These are phyloP conservation scores for Carassius carassius DNA, from an alignment of 2,113 vertebrate genomes.

Conservation along the genomic window DNA sequence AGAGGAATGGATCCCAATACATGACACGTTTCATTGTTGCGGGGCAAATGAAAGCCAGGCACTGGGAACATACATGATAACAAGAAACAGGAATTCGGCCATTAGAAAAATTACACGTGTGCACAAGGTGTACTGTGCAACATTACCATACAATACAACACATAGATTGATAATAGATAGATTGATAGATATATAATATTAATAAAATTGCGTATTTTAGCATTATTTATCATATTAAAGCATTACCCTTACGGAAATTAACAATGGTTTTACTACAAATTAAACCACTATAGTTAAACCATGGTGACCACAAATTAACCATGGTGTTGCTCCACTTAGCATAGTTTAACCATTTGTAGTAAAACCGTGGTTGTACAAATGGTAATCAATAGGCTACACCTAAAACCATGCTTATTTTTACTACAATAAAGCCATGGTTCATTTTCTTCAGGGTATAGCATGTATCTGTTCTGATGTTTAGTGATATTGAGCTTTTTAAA, in stretches of 20 bases:
- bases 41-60: conserved; percentile 38
- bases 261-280: no score
- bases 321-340: no score
- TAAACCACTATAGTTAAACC: no score
- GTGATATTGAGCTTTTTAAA: background rate
- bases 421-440: no score
- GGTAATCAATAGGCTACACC: no score
- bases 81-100: conserved; percentile 25
- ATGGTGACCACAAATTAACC: no score
- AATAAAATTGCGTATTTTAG: background rate
- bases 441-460: no score
- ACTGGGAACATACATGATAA: conserved; percentile 33
- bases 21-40: conserved; percentile 81
- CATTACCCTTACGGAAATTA: background rate
- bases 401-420: no score
- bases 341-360: no score
- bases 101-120: conserved; percentile 26
- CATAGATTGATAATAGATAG: background rate
- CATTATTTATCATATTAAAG: background rate
- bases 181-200: background rate
- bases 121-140: background rate
- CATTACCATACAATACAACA: background rate
- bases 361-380: no score
- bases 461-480: background rate
- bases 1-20: conserved; percentile 80